Evolutionary conservation across 1,140 invertebrate species (phyloP), one percentile per base, ranked within the genome.

Genomic region (Pararge aegeria): DNA sequence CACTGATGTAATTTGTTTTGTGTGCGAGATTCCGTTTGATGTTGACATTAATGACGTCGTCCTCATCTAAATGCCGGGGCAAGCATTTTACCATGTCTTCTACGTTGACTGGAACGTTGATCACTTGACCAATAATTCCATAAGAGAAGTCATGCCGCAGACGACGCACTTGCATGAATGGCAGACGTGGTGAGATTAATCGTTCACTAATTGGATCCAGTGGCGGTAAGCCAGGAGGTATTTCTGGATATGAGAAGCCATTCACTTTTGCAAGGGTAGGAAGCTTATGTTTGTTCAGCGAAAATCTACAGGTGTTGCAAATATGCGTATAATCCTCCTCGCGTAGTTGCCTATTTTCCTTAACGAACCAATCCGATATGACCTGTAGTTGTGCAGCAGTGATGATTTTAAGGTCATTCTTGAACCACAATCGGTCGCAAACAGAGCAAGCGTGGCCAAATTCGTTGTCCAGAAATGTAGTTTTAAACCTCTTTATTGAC

Each of bases 101-200:
- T 48, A 76, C 78, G 42, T 73, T 44, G 3, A 82, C 68, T 64
- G 84, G 84, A 19, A 86, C 75, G 63, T 88, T 86, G 21, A 86
- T 81, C 48, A 84, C 66, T 78, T 86, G 78, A 9, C 75, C 80
- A 27, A 69, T 65, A 49, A 88, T 84, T 58, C 74, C 83, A 73
- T 78, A 73, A 48, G 56, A 67, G 16, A 56, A 55, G 66, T 83
- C 66, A 74, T 83, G 73, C 6, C 80, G 70, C 44, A 86, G 58
- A 34, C 80, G 66, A 66, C 80, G 66, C 30, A 87, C 70, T 75
- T 85, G 82, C 72, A 83, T 83, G 64, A 87, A 80, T 64, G 78
- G 77, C 12, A 84, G 55, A 27, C 73, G 62, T 52, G 81, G 81
- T 15, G 78, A 77, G 4, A 87, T 70, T 24, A 87, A 70, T 60